phyloP scores from a whole-genome alignment of 2,797 vertebrate species.

The Coregonus sp. region DNA sequence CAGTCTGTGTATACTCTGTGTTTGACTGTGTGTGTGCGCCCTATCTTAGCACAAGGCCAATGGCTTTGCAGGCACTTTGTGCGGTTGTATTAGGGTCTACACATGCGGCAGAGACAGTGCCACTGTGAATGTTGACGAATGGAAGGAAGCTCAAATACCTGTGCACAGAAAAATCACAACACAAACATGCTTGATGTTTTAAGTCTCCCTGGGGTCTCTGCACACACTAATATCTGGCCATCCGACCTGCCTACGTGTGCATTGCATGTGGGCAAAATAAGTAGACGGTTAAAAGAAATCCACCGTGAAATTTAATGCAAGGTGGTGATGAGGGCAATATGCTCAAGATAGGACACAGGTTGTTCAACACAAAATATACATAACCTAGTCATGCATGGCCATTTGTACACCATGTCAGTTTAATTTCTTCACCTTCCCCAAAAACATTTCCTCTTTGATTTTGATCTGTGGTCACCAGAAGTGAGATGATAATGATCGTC shows the following conservation, averaged over 20 bases:
- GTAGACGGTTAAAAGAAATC: background rate
- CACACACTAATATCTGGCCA: background rate
- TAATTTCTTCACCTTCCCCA: background rate
- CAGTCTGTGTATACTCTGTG: background rate
- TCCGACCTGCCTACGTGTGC: background rate
- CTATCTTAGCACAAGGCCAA: conserved; percentile 56
- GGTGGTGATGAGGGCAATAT: background rate
- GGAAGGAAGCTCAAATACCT: background rate
- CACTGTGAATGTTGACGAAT: background rate
- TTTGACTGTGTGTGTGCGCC: background rate
- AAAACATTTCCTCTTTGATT: background rate
- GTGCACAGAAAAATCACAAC: background rate
- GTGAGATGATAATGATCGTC: too few relatives aligned
- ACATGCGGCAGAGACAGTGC: background rate
- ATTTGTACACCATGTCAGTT: background rate
- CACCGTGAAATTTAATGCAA: background rate
- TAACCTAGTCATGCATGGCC: too few relatives aligned
- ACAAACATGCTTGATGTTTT: background rate
- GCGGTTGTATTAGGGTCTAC: conserved; percentile 17
- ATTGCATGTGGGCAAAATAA: background rate
- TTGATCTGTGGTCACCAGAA: background rate
- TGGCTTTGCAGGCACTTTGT: conserved; percentile 25
- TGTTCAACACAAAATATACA: background rate
- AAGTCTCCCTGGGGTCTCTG: background rate
- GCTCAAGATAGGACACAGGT: background rate